Evolutionary conservation across 2,797 vertebrate genomes (phyloP).

Genomic region (Mergus octosetaceus): DNA sequence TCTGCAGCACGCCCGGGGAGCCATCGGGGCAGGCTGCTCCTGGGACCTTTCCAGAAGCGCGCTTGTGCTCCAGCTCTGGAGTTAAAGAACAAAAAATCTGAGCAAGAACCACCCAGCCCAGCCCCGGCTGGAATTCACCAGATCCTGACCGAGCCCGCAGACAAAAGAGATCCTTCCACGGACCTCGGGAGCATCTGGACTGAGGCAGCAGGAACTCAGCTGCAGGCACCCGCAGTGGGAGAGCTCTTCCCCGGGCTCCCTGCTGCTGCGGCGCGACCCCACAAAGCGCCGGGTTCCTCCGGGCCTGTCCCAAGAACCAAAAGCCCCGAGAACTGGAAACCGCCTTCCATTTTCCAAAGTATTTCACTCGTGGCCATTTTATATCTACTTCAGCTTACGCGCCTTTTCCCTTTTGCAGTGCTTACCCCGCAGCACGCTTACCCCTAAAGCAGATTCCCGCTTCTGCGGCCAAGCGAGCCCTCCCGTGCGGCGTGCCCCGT

Average conservation of each 20-base stretch:
- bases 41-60: too few species aligned
- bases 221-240: too few species aligned
- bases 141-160: not conserved
- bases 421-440: not conserved
- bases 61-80: too few species aligned
- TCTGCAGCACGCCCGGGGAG: too few species aligned
- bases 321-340: not conserved
- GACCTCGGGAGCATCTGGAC: not conserved
- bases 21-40: too few species aligned
- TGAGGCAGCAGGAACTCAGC: too few species aligned
- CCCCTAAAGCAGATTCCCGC: not conserved
- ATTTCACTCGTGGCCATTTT: not conserved
- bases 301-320: not conserved
- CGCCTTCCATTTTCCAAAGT: not conserved
- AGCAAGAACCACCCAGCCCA: not conserved
- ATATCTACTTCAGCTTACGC: not conserved
- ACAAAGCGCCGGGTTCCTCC: not conserved
- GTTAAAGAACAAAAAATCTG: too few species aligned
- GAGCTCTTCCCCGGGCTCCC: too few species aligned
- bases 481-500: too few species aligned
- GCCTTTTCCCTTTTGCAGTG: too few species aligned
- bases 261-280: not conserved
- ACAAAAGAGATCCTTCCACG: not conserved
- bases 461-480: not conserved
- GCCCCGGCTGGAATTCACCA: not conserved